Base-by-base conservation (phyloP, 2,888 invertebrate genomes). In the Maniola hyperantus region DNA sequence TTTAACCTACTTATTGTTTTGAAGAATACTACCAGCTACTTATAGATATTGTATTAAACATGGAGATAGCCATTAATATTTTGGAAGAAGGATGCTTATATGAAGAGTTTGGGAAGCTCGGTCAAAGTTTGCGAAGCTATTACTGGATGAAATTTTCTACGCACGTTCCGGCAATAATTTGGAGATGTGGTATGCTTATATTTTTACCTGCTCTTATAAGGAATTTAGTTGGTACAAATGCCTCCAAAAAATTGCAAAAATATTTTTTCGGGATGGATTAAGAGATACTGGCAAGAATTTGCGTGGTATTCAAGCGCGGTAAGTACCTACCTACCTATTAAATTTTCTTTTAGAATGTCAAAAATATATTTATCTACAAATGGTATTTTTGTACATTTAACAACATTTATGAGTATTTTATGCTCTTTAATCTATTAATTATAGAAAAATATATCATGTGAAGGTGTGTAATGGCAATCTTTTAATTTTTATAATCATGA, bases 91-190 rank as follows among this genome's bases (percentile, higher is more conserved):
- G 61, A 62, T 51, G 61, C 61, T 62, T 62, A 51, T 51, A 62
- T 62, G 51, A 51, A 42, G 42, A 44, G 20, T 60, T 65, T 46
- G 33, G 46, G 39, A 54, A 34, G 42, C 44, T 54, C 46, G 54
- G 54, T 46, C 65, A 58, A 64, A 64, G 64, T 64, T 64, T 64
- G 58, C 50, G 39, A 58, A 58, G 62, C 62, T 62, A 62, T 62
- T 62, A 62, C 53, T 26, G 62, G 36, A 62, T 62, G 53, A 62
- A 62, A 62, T 53, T 60, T 62, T 62, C 62, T 62, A 62, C 62
- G 42, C 53, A 62, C 62, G 62, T 61, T 61, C 50, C 18, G 50
- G 50, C 39, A 36, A 61, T 61, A 51, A 59, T 48, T 46, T 59
- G 48, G 34, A 59, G 59, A 33, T 50, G 61, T 8, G n/a, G 50